Evolutionary conservation across 2,888 invertebrate genomes (phyloP).

Genomic region (Emmelina monodactyla): DNA sequence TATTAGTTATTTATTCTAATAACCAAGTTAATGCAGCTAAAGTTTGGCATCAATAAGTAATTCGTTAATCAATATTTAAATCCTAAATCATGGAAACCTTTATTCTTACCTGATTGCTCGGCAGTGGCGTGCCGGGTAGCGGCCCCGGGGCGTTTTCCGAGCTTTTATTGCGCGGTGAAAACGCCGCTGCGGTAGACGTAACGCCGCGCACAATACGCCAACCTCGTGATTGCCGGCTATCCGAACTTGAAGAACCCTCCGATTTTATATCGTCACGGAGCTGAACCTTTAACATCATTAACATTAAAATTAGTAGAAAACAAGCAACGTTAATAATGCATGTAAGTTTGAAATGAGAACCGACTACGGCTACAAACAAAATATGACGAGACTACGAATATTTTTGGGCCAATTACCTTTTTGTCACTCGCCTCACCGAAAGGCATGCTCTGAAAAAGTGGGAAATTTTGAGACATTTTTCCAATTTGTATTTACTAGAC

Average conservation of each 20-base stretch:
- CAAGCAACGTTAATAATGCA: too few relatives aligned
- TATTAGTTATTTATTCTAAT: background rate
- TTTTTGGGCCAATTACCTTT: too few relatives aligned
- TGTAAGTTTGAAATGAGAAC: too few relatives aligned
- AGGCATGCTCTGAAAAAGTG: conserved; percentile 30
- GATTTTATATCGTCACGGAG: conserved; percentile 45
- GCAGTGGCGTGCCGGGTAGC: conserved; percentile 41
- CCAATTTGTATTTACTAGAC: too few relatives aligned
- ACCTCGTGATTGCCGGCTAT: conserved; percentile 26
- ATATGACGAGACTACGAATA: too few relatives aligned
- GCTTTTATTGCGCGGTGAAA: conserved; percentile 26
- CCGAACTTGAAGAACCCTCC: conserved; percentile 29
- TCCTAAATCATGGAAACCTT: too few relatives aligned
- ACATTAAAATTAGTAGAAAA: too few relatives aligned
- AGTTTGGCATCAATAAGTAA: background rate
- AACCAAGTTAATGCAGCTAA: background rate
- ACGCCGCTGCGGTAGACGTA: conserved; percentile 37
- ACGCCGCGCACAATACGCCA: conserved; percentile 41
- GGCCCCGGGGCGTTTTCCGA: conserved; percentile 19
- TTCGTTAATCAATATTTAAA: conserved; percentile 3
- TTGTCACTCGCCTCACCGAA: conserved; percentile 24
- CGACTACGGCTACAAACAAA: too few relatives aligned
- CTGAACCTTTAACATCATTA: too few relatives aligned
- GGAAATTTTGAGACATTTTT: too few relatives aligned
- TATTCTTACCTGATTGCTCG: conserved; percentile 34